These are phyloP conservation scores for Nesospiza acunhae DNA, from an alignment of 2,113 vertebrate species.

Conservation along the genomic window DNA sequence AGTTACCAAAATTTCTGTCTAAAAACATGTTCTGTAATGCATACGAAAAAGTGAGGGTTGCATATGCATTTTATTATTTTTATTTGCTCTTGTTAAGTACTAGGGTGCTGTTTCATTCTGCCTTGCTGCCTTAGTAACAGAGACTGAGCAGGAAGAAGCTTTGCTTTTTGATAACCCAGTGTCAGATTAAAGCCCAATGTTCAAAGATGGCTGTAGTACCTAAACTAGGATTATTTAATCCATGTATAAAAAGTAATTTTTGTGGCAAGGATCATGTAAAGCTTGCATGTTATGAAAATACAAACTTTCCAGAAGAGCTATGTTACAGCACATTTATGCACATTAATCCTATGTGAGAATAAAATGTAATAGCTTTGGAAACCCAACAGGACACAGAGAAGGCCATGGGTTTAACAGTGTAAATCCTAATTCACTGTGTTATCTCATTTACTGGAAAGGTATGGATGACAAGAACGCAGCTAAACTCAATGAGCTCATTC, in stretches of 20 bases:
- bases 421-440: constrained; percentile 15
- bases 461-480: constrained; percentile 98
- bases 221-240: background rate
- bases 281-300: background rate
- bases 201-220: background rate
- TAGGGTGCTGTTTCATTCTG: background rate
- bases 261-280: background rate
- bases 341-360: background rate
- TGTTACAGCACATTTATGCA: background rate
- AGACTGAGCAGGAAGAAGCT: background rate
- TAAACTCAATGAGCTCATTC: constrained; percentile 97
- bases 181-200: background rate
- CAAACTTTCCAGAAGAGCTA: background rate
- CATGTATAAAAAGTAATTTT: background rate
- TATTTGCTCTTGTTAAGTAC: background rate
- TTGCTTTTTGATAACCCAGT: background rate
- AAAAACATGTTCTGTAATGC: background rate
- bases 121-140: constrained; percentile 36
- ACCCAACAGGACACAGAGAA: background rate
- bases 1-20: background rate
- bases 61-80: background rate
- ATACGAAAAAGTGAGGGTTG: background rate
- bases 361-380: background rate
- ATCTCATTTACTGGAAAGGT: constrained; percentile 77
- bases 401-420: background rate